Percentiles rank a stretch among this genome's conserved stretches.
phyloP scores from a whole-genome alignment of 2,888 invertebrate genomes.

The Melipona bicolor region DNA sequence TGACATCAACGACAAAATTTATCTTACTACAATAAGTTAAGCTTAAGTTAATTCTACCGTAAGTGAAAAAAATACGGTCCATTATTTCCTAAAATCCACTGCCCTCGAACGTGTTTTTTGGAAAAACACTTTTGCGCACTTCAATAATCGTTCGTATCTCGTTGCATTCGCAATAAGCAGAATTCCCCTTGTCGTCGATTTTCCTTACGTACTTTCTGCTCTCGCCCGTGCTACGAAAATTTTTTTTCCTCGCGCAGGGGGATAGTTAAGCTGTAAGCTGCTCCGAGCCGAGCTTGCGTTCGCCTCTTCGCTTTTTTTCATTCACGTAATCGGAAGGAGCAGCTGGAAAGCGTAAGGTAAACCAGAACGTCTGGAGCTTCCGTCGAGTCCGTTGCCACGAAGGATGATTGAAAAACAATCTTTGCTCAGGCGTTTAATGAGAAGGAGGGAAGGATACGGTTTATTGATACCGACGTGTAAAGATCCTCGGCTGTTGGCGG shows the following conservation, averaged over 20 bases:
- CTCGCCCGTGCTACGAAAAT: not conserved
- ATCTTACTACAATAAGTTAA: too few relatives aligned
- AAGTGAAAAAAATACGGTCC: too few relatives aligned
- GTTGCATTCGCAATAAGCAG: too few relatives aligned
- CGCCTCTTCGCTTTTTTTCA: constrained; percentile 11
- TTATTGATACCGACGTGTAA: not conserved
- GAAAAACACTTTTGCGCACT: not conserved
- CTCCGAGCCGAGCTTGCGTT: constrained; percentile 9
- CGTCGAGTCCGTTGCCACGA: not conserved
- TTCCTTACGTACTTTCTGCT: not conserved
- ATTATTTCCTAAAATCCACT: too few relatives aligned
- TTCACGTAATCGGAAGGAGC: constrained; percentile 9
- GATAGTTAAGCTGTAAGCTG: constrained; percentile 37
- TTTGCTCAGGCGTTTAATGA: not conserved
- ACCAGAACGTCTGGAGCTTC: not conserved
- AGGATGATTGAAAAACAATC: not conserved
- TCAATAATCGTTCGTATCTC: constrained; percentile 58
- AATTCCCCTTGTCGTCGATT: too few relatives aligned
- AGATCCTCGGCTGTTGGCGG: not conserved
- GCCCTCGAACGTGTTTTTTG: too few relatives aligned
- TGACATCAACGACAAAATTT: too few relatives aligned
- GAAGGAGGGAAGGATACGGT: too few relatives aligned
- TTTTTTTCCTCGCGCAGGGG: not conserved
- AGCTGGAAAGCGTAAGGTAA: constrained; percentile 7
- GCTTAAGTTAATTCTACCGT: too few relatives aligned